Percentiles rank a stretch among this genome's conserved stretches.
These are phyloP conservation scores for Nixonia krombeini DNA, from an alignment of 1,140 invertebrate genomes.

Conservation along the genomic window DNA sequence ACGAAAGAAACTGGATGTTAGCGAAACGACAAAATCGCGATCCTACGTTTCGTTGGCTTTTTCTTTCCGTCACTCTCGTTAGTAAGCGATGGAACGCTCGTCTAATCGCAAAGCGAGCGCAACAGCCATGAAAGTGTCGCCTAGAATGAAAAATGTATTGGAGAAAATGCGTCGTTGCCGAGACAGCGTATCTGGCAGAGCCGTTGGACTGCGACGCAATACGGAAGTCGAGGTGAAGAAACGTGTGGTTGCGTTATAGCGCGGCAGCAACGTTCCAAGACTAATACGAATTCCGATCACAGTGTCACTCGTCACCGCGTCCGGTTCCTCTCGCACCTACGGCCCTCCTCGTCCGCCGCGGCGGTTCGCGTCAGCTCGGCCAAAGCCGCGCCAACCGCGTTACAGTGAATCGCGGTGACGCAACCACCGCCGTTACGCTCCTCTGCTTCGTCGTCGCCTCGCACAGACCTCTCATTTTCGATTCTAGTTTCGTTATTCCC, in stretches of 20 bases:
- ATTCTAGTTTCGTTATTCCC: constrained; percentile 42
- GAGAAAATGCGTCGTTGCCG: too few relatives aligned
- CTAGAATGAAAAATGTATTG: too few relatives aligned
- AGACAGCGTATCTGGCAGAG: too few relatives aligned
- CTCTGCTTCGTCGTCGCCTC: constrained; percentile 13
- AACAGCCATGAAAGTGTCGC: too few relatives aligned
- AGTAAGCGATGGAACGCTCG: too few relatives aligned
- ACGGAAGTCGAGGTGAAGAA: constrained; percentile 25
- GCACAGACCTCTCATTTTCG: constrained; percentile 36
- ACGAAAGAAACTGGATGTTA: too few relatives aligned
- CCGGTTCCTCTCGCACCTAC: constrained; percentile 32
- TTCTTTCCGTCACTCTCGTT: too few relatives aligned
- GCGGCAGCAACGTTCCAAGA: constrained; percentile 22
- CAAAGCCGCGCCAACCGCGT: constrained; percentile 2
- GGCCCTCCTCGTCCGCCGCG: constrained; percentile 5
- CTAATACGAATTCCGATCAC: constrained; percentile 46
- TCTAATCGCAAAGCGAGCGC: too few relatives aligned
- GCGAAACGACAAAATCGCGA: too few relatives aligned
- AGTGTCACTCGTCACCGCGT: constrained; percentile 37
- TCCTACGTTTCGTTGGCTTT: too few relatives aligned
- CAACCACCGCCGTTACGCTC: constrained; percentile 14
- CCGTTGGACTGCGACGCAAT: not conserved
- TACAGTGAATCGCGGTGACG: constrained; percentile 25
- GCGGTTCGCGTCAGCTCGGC: not conserved
- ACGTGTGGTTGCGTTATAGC: constrained; percentile 28